Evolutionary conservation across 2,113 vertebrate species (phyloP), one percentile per base, ranked within the genome.

Genomic region (Pseudopodoces humilis): DNA sequence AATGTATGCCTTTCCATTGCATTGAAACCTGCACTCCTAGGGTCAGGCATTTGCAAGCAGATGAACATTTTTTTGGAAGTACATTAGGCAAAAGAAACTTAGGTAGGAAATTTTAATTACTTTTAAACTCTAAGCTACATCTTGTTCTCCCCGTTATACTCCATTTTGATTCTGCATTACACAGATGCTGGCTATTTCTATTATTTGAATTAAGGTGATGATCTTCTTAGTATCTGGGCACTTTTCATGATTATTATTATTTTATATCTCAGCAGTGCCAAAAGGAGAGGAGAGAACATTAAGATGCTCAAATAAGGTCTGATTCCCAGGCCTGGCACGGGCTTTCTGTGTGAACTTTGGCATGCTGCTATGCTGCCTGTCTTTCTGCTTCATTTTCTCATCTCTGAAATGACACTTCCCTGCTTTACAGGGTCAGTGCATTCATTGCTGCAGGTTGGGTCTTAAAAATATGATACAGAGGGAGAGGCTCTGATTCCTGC

Each of bases 101-200:
- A 84, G 90, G 68, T 35, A 92, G 81, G 96, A 86, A 92, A 96
- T 97, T 97, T 94, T 94, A 97, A 95, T 97, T 94, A 95, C 94
- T 97, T 96, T 94, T 93, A 91, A 93, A 94, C 71, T 88, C 82
- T 53, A 76, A 83, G 71, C 81, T 95, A 86, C 79, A 80, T 74
- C 86, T 95, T 94, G 53, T 90, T 94, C 88, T 92, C 31, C 63
- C 91, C 69, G 88, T 96, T 96, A 94, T 84, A 88, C 70, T 88
- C 50, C 75, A 62, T 90, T 96, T 84, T 94, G 88, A 94, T 91
- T 95, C 79, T 82, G 49, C 71, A 55, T 94, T 89, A 74, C 46
- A 5, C 81, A 91, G 78, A 68, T 82, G 52, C 81, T 93, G 79
- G 78, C 88, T 93, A 67, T 88, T 95, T 71, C 76, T 94, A 72